Conservation (phyloP, 2,888 invertebrate species). For the Timandra comae region DNA sequence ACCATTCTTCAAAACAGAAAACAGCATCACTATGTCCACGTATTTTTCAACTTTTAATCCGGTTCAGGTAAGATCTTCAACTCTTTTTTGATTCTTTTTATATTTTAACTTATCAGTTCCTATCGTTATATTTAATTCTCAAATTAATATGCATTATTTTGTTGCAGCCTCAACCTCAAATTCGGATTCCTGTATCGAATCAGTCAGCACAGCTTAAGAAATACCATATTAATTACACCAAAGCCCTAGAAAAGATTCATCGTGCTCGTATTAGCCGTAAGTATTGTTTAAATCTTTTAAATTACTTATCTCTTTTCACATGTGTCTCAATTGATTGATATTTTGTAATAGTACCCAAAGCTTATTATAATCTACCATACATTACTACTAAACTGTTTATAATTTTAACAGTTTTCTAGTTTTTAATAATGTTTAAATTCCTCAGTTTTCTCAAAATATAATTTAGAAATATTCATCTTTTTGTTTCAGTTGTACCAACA, state of each 20-base stretch:
- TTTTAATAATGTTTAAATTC: too few species aligned
- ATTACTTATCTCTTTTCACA: neutral
- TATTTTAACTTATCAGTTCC: too few species aligned
- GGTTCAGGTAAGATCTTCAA: constrained; percentile 6
- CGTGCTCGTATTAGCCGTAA: constrained; percentile 27
- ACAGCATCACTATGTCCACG: constrained; percentile 11
- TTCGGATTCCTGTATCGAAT: neutral
- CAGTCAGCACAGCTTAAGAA: neutral
- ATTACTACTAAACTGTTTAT: too few species aligned
- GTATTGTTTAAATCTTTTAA: constrained; percentile 9
- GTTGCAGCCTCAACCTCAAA: constrained; percentile 9
- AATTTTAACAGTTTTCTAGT: too few species aligned
- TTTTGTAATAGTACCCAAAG: too few species aligned
- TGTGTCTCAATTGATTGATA: too few species aligned
- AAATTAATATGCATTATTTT: neutral
- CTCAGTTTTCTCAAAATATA: too few species aligned
- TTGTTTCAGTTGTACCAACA: constrained; percentile 27
- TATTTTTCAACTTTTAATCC: constrained; percentile 20
- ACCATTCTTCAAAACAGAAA: neutral
- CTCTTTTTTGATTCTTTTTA: neutral
- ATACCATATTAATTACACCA: constrained; percentile 1
- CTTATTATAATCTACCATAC: too few species aligned
- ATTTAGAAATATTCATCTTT: too few species aligned
- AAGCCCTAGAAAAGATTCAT: constrained; percentile 14
- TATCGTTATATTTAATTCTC: too few species aligned